Conservation (phyloP, 2,888 invertebrate species). For the Ectobius pallidus region DNA sequence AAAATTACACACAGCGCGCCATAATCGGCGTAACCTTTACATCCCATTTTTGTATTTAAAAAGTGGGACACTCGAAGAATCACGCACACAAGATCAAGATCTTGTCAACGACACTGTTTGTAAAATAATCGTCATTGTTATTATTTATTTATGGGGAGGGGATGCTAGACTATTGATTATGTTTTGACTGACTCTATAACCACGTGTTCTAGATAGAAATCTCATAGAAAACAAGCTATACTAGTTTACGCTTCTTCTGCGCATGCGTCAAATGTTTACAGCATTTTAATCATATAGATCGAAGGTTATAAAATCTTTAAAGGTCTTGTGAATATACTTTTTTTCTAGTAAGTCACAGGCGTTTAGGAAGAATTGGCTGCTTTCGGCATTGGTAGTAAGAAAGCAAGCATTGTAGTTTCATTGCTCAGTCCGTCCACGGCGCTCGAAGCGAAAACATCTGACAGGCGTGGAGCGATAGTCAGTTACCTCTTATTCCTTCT, state of each 20-base stretch:
- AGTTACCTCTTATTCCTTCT: neutral
- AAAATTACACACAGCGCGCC: neutral
- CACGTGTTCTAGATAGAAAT: neutral
- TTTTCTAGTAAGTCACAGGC: no score
- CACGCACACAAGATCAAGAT: neutral
- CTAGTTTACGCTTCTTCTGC: no score
- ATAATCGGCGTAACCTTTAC: neutral
- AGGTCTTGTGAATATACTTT: no score
- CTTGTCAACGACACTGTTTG: neutral
- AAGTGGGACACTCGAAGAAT: neutral
- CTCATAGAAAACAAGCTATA: no score
- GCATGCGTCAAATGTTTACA: no score
- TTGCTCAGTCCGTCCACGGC: neutral
- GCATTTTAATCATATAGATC: no score
- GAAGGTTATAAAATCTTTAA: no score
- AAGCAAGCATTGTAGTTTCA: neutral
- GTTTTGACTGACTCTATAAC: neutral
- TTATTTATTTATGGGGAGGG: no score
- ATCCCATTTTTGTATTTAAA: neutral
- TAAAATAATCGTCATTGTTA: neutral
- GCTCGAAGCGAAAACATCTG: neutral
- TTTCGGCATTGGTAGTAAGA: conserved; percentile 4
- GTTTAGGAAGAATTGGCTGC: no score
- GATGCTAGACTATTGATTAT: neutral
- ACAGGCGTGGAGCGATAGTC: neutral